Conservation (phyloP, 2,113 vertebrate genomes). For the Smithornis capensis region DNA sequence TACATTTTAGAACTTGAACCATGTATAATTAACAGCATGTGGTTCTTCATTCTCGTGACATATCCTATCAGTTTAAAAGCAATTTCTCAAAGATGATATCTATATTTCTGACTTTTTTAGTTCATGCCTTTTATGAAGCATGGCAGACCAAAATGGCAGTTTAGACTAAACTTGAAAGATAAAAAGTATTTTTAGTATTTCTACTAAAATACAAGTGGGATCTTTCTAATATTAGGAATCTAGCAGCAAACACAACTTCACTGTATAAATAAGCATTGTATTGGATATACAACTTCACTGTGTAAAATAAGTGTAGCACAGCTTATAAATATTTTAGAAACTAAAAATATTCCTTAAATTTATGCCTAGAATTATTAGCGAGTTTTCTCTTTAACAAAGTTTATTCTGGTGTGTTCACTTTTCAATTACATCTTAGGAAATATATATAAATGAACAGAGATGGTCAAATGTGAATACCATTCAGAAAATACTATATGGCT, state of each 20-base stretch:
- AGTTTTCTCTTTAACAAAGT: not conserved
- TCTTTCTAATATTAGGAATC: not conserved
- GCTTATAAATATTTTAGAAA: not conserved
- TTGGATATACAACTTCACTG: not conserved
- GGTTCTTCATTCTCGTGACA: not conserved
- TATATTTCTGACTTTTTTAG: not conserved
- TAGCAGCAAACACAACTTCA: not conserved
- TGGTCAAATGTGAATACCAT: conserved; percentile 38
- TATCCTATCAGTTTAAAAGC: not conserved
- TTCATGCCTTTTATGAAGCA: not conserved
- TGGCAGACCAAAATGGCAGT: not conserved
- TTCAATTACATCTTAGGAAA: not conserved
- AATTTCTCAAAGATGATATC: conserved; percentile 18
- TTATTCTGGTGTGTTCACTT: not conserved
- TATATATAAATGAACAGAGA: conserved; percentile 11
- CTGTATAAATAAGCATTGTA: not conserved
- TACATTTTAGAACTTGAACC: conserved; percentile 12
- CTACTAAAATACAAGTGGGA: not conserved
- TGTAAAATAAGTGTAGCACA: not conserved
- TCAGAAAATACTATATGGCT: conserved; percentile 7
- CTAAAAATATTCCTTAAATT: not conserved
- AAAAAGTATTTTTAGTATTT: not conserved
- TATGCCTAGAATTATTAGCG: not conserved
- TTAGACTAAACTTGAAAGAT: not conserved
- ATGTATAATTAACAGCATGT: not conserved